These are phyloP conservation scores for Zoroaster sp. DNA, from an alignment of 53 echinoderm and acorn worm species.

Conservation along the genomic window DNA sequence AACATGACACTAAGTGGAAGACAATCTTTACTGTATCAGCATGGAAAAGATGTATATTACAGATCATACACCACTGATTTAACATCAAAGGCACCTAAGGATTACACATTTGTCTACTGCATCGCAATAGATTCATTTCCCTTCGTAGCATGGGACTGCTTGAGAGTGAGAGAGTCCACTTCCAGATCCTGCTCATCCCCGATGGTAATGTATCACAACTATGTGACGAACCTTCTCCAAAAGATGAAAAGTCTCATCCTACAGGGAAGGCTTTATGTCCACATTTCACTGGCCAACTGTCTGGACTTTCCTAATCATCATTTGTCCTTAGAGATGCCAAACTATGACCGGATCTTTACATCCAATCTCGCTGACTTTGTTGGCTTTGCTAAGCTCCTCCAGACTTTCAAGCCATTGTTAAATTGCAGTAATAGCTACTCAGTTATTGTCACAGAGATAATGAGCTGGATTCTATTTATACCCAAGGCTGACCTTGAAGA, in stretches of 20 bases:
- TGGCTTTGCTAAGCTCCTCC: constrained; percentile 13
- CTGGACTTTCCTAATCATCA: background rate
- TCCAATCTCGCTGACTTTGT: constrained; percentile 40
- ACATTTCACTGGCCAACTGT: background rate
- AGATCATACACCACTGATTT: background rate
- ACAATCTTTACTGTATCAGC: background rate
- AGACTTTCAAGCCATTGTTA: background rate
- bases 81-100: background rate
- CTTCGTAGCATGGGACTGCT: constrained; percentile 41
- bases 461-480: background rate
- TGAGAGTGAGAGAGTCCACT: background rate
- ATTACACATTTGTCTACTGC: background rate
- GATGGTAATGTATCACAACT: constrained; percentile 30
- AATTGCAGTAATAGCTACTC: constrained; percentile 14
- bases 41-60: background rate
- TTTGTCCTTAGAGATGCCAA: background rate
- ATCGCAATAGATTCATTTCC: constrained; percentile 1
- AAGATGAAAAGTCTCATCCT: background rate
- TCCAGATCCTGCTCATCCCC: constrained; percentile 4
- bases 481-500: background rate
- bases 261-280: background rate
- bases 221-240: constrained; percentile 28
- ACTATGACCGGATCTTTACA: constrained; percentile 43
- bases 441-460: constrained; percentile 43
- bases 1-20: too few relatives aligned